Conservation (phyloP, 1,140 invertebrate species). For the Brachionus koreanus region DNA sequence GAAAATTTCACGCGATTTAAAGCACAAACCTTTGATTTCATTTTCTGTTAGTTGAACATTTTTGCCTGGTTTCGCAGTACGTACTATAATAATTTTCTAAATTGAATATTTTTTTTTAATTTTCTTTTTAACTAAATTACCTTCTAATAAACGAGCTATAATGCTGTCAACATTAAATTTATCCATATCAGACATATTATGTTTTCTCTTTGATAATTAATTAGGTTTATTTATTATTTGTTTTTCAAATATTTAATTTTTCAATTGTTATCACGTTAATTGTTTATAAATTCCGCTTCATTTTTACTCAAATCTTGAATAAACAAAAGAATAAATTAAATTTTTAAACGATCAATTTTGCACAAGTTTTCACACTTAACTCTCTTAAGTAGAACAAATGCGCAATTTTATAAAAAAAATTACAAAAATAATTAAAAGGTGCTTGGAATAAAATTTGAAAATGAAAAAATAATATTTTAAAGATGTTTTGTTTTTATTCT, state of each 20-base stretch:
- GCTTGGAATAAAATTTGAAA: neutral
- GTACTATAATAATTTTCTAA: constrained; percentile 62
- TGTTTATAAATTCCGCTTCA: neutral
- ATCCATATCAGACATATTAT: constrained; percentile 72
- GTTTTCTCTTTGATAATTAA: neutral
- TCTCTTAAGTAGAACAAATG: neutral
- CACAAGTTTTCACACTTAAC: neutral
- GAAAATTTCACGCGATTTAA: constrained; percentile 74
- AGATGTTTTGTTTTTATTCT: neutral
- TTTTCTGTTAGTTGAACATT: constrained; percentile 88
- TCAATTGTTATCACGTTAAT: neutral
- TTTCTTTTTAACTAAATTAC: neutral
- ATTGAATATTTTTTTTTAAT: neutral
- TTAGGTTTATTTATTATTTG: neutral
- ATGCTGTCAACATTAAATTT: constrained; percentile 91
- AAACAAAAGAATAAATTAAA: neutral
- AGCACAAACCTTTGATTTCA: constrained; percentile 83
- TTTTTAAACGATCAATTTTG: neutral
- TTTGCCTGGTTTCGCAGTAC: constrained; percentile 83
- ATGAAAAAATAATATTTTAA: neutral
- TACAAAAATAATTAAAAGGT: neutral
- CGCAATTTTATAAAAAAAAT: neutral
- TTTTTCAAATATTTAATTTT: neutral
- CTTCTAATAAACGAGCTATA: constrained; percentile 82
- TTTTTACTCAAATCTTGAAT: neutral